phyloP scores from a whole-genome alignment of 2,888 invertebrate genomes.

The Hirudinaria manillensis region DNA sequence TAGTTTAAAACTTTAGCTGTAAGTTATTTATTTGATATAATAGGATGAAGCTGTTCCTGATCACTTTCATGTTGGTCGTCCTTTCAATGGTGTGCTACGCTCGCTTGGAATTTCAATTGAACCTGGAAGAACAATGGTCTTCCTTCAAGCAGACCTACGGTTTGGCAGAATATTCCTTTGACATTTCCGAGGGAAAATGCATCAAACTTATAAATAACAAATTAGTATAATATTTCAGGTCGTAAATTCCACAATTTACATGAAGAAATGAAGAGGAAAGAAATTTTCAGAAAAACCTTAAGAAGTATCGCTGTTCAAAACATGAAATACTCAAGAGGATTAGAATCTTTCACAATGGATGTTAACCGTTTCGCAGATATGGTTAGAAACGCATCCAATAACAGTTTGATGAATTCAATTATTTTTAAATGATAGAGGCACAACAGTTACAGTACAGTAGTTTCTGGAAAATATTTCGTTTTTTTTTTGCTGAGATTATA shows the following conservation, averaged over 20 bases:
- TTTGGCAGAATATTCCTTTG: neutral
- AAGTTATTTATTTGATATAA: neutral
- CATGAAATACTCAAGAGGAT: conserved; percentile 8
- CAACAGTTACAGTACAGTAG: no score
- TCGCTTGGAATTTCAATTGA: neutral
- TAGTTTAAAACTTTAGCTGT: neutral
- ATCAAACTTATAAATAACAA: neutral
- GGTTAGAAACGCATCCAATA: conserved; percentile 34
- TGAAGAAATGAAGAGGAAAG: conserved; percentile 16
- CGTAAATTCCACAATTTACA: neutral
- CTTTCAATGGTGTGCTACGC: neutral
- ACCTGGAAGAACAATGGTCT: neutral
- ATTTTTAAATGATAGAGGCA: no score
- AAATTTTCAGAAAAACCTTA: conserved; percentile 18
- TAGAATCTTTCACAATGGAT: conserved; percentile 32
- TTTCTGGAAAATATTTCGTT: no score
- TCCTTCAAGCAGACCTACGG: conserved; percentile 8
- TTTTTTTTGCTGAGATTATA: no score
- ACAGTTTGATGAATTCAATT: no score
- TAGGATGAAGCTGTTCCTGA: neutral
- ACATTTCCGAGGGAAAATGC: no score
- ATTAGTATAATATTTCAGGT: neutral
- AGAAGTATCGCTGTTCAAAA: conserved; percentile 21
- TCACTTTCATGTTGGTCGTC: neutral
- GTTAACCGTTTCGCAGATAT: conserved; percentile 42